phyloP scores from a whole-genome alignment of 1,140 invertebrate species.

The Euura lappo region DNA sequence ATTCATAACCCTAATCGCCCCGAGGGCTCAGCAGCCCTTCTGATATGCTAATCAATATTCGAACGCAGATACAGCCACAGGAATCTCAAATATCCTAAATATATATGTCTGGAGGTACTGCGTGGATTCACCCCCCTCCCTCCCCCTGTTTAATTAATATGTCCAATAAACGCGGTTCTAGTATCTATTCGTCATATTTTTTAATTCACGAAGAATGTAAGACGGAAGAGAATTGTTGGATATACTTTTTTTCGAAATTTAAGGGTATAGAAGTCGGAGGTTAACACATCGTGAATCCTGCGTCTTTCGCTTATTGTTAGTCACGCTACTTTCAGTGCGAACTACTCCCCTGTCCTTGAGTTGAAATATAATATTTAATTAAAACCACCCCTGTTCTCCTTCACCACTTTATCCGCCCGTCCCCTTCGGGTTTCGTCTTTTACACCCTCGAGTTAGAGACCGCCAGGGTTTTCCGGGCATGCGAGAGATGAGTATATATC shows the following conservation, averaged over 20 bases:
- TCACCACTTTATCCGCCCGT: neutral
- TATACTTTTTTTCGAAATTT: too few species aligned
- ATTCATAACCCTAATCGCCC: too few species aligned
- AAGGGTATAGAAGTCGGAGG: too few species aligned
- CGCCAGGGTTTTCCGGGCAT: neutral
- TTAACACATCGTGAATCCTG: neutral
- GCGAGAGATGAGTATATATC: neutral
- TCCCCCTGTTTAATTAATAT: too few species aligned
- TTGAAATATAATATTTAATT: neutral
- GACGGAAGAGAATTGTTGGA: too few species aligned
- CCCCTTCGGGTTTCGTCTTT: conserved; percentile 10
- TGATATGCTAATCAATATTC: neutral
- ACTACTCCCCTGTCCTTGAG: neutral
- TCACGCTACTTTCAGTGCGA: neutral
- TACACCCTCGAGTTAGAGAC: neutral
- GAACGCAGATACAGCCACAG: neutral
- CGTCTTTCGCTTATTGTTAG: neutral
- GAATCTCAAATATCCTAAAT: too few species aligned
- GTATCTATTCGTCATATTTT: too few species aligned
- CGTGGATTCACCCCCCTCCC: neutral
- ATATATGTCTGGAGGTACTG: too few species aligned
- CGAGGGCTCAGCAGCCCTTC: too few species aligned
- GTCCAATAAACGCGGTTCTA: too few species aligned
- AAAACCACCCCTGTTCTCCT: conserved; percentile 9
- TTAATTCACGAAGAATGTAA: too few species aligned